These are phyloP conservation scores for Empidonax alnorum DNA, from an alignment of 2,113 vertebrate species.

Conservation along the genomic window DNA sequence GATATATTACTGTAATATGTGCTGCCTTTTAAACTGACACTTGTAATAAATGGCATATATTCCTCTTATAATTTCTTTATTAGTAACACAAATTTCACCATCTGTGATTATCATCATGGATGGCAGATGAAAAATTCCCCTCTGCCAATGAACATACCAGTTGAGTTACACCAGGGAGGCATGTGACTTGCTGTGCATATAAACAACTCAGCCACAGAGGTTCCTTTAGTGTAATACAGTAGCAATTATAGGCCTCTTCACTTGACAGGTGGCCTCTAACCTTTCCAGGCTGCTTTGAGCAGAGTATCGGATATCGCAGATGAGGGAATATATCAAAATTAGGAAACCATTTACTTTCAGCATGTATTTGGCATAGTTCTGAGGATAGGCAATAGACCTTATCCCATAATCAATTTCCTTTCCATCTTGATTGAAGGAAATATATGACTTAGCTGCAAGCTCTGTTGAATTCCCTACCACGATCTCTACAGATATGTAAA, in stretches of 20 bases:
- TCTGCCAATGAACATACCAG: background rate
- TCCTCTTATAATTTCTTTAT: slow-evolving; percentile 51
- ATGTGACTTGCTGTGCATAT: background rate
- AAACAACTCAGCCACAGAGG: background rate
- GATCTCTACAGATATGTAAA: slow-evolving; percentile 44
- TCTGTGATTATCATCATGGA: slow-evolving; percentile 18
- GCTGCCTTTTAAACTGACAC: slow-evolving; percentile 41
- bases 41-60: slow-evolving; percentile 33
- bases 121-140: slow-evolving; percentile 9
- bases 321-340: slow-evolving; percentile 22
- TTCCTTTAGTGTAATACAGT: background rate
- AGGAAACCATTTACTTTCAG: slow-evolving; percentile 21
- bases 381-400: background rate
- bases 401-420: slow-evolving; percentile 23
- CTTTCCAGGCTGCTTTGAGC: background rate
- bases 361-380: background rate
- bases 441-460: background rate
- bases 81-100: slow-evolving; percentile 45
- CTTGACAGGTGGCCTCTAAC: background rate
- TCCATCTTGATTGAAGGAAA: slow-evolving; percentile 36
- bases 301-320: background rate
- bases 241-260: background rate
- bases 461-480: background rate
- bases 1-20: slow-evolving; percentile 38
- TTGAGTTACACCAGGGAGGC: background rate